These are phyloP conservation scores for Harpegnathos saltator DNA, from an alignment of 1,140 invertebrate species.

Conservation along the genomic window DNA sequence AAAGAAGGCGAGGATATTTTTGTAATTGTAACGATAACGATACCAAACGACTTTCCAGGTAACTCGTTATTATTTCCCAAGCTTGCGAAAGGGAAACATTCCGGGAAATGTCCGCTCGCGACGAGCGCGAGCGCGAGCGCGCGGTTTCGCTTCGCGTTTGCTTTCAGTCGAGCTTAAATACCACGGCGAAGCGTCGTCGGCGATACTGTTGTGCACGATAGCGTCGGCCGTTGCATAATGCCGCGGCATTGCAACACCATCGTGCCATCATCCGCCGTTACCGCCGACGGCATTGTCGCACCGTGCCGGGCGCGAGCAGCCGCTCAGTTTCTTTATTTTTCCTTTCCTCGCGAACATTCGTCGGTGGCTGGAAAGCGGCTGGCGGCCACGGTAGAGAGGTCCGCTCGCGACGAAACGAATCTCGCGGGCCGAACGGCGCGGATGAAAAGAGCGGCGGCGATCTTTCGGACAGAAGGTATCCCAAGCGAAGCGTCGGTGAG, in stretches of 20 bases:
- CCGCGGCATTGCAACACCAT: constrained; percentile 44
- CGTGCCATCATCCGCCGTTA: constrained; percentile 46
- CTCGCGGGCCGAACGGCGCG: neutral
- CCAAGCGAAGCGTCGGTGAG: neutral
- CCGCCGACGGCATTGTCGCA: constrained; percentile 30
- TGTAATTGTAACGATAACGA: too few species aligned
- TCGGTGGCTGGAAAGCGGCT: neutral
- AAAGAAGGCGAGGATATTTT: too few species aligned
- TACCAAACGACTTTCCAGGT: too few species aligned
- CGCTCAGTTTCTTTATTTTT: constrained; percentile 23
- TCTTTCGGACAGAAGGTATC: neutral
- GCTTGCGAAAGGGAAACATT: too few species aligned
- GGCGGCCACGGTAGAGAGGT: constrained; percentile 14
- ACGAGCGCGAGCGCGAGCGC: too few species aligned
- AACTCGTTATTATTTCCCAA: too few species aligned
- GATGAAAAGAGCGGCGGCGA: neutral
- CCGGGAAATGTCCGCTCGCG: neutral
- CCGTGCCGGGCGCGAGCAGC: neutral
- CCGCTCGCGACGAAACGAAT: neutral
- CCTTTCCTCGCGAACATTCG: constrained; percentile 49
- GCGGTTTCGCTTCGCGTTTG: neutral
- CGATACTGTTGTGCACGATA: neutral
- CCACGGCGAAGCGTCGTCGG: neutral
- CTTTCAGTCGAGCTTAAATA: neutral
- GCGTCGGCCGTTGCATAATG: constrained; percentile 43